Evolutionary conservation across 2,888 invertebrate species (phyloP).

Genomic region (Nomada flava): DNA sequence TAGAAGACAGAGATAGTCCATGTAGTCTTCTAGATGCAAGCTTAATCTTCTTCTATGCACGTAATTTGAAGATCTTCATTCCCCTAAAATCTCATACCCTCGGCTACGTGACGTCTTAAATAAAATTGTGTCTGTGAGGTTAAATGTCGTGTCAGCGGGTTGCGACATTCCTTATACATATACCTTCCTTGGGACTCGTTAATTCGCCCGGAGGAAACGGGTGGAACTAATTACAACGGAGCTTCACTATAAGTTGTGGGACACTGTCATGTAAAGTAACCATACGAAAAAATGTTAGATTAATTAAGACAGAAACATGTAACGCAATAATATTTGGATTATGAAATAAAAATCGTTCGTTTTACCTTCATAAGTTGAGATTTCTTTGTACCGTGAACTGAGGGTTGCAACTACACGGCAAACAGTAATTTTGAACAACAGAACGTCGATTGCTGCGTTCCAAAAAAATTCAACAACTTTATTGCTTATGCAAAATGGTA

Average conservation of each 20-base stretch:
- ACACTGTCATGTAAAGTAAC: background rate
- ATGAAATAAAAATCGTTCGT: too few species aligned
- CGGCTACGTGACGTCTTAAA: slow-evolving; percentile 12
- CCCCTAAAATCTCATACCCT: slow-evolving; percentile 33
- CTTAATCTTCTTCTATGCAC: slow-evolving; percentile 5
- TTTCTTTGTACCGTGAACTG: too few species aligned
- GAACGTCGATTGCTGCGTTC: too few species aligned
- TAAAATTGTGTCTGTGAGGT: slow-evolving; percentile 43
- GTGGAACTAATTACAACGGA: slow-evolving; percentile 33
- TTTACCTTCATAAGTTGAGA: too few species aligned
- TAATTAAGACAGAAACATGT: background rate
- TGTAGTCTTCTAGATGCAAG: slow-evolving; percentile 21
- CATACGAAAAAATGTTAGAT: background rate
- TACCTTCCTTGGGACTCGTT: slow-evolving; percentile 30
- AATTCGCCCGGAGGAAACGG: slow-evolving; percentile 17
- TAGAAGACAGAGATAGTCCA: slow-evolving; percentile 16
- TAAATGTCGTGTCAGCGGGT: slow-evolving; percentile 41
- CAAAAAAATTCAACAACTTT: too few species aligned
- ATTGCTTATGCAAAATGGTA: too few species aligned
- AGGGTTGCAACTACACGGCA: too few species aligned
- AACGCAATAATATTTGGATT: too few species aligned
- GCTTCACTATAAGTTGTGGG: slow-evolving; percentile 29
- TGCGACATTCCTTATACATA: slow-evolving; percentile 30
- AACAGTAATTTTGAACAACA: too few species aligned
- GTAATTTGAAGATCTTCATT: slow-evolving; percentile 54